Conservation (phyloP, 2,113 vertebrate species). For the Hypanus sabinus region DNA sequence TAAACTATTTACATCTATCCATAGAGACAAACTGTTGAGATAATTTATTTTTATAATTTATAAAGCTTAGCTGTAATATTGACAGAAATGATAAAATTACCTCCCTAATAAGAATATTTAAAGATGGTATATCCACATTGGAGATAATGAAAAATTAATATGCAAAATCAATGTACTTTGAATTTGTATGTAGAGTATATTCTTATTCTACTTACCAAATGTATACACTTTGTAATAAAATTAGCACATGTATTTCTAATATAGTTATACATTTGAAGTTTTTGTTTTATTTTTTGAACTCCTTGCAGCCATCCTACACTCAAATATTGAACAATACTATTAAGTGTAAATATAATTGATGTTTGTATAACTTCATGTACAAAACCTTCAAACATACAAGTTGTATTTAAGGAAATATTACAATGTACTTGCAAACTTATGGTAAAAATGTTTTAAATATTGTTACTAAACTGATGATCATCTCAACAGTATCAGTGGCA, state of each 20-base stretch:
- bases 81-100: neutral
- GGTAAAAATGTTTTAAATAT: too few relatives aligned
- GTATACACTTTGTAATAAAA: slow-evolving; percentile 12
- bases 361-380: neutral
- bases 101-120: neutral
- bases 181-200: slow-evolving; percentile 13
- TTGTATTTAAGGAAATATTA: neutral
- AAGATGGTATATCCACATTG: neutral
- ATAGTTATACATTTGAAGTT: neutral
- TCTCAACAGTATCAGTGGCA: neutral
- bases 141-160: neutral
- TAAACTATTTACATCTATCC: neutral
- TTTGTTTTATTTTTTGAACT: neutral
- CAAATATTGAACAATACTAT: neutral
- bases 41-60: slow-evolving; percentile 36
- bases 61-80: slow-evolving; percentile 1
- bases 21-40: neutral
- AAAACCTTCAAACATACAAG: neutral
- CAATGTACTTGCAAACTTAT: too few relatives aligned
- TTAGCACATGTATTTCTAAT: slow-evolving; percentile 10
- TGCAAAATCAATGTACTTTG: neutral
- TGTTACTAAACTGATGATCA: too few relatives aligned
- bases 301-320: neutral
- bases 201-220: slow-evolving; percentile 2
- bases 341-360: neutral